phyloP scores from a whole-genome alignment of 92 coral and sea anemone species.

The Zoanthus solanderi region DNA sequence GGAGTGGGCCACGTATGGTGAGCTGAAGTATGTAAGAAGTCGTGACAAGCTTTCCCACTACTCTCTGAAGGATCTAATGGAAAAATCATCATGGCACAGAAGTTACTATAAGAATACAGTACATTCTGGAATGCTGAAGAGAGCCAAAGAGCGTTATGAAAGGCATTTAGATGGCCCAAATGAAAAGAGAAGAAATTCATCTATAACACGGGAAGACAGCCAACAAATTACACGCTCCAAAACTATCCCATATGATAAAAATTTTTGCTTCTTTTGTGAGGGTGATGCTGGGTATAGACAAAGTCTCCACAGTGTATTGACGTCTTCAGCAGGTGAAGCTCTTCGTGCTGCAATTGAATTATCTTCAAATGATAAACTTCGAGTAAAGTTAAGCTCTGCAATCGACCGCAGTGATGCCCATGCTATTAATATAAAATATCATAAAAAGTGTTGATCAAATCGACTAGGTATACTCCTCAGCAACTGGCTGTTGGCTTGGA shows the following conservation, averaged over 20 bases:
- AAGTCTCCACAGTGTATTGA: neutral
- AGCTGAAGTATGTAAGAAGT: neutral
- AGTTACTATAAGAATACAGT: neutral
- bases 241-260: neutral
- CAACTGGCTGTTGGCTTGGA: neutral
- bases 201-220: neutral
- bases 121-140: neutral
- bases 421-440: neutral
- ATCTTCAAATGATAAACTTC: neutral
- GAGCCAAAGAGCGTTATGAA: neutral
- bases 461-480: neutral
- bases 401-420: neutral
- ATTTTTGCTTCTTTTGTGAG: neutral
- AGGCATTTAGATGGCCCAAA: neutral
- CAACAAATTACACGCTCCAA: neutral
- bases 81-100: neutral
- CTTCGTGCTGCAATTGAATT: neutral
- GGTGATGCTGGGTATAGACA: neutral
- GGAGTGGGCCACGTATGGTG: neutral
- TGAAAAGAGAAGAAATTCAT: neutral
- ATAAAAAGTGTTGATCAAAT: neutral
- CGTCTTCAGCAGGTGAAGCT: neutral
- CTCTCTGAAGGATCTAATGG: neutral
- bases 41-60: neutral
- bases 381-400: neutral